Conservation (phyloP, 1,140 invertebrate genomes). For the Oryctes rhinoceros region DNA sequence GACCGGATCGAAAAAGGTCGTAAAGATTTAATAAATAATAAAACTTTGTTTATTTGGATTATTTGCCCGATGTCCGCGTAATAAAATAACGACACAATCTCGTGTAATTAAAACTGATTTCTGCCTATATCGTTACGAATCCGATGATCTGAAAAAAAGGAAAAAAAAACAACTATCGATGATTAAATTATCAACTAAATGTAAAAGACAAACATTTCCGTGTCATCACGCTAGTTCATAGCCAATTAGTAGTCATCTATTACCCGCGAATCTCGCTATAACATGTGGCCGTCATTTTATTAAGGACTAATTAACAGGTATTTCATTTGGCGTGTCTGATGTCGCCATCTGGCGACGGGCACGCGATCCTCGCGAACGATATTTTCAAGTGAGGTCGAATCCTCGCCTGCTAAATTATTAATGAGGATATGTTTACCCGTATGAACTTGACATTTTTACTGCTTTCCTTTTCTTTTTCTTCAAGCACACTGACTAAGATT, state of each 20-base stretch:
- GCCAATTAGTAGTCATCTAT: neutral
- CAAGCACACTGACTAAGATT: no score
- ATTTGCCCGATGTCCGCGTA: neutral
- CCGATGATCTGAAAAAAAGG: neutral
- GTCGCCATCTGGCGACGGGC: slow-evolving; percentile 22
- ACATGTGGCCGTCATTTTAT: slow-evolving; percentile 29
- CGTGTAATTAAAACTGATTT: neutral
- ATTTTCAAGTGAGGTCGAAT: slow-evolving; percentile 34
- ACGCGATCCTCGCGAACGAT: slow-evolving; percentile 28
- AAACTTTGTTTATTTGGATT: neutral
- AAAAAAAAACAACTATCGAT: neutral
- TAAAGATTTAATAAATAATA: slow-evolving; percentile 12
- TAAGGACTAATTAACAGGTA: slow-evolving; percentile 36
- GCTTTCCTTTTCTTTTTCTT: neutral
- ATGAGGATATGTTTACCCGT: slow-evolving; percentile 17
- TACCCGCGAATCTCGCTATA: slow-evolving; percentile 12
- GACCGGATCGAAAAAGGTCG: neutral
- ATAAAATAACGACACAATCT: neutral
- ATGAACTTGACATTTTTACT: slow-evolving; percentile 22
- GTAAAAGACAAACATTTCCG: slow-evolving; percentile 26
- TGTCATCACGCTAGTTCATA: slow-evolving; percentile 24
- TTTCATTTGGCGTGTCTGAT: slow-evolving; percentile 27
- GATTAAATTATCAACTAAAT: slow-evolving; percentile 32
- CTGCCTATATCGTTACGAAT: neutral
- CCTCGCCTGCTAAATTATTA: slow-evolving; percentile 17